Percentiles rank a stretch among this genome's conserved stretches.
Evolutionary conservation across 2,113 vertebrate genomes (phyloP).

Genomic region (Dinomys branickii): DNA sequence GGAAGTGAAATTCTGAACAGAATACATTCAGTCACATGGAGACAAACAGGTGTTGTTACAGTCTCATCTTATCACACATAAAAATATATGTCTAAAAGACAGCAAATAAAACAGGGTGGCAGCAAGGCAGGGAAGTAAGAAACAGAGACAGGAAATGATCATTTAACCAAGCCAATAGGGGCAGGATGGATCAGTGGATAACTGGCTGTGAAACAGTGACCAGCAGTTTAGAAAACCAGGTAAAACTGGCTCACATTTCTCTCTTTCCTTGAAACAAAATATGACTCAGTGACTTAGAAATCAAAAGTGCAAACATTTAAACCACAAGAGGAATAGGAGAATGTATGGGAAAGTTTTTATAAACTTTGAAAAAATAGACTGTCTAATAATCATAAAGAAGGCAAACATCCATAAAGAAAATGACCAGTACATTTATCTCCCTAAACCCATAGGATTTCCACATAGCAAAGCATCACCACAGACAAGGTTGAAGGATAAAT

Average conservation of each 20-base stretch:
- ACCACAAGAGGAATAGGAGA: background rate
- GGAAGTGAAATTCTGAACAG: background rate
- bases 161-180: background rate
- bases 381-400: background rate
- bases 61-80: background rate
- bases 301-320: background rate
- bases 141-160: background rate
- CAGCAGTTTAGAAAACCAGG: background rate
- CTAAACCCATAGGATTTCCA: background rate
- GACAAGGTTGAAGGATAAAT: background rate
- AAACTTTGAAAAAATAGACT: background rate
- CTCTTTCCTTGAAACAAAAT: constrained; percentile 11
- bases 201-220: background rate
- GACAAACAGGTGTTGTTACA: background rate
- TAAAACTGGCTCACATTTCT: background rate
- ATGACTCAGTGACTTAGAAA: background rate
- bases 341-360: background rate
- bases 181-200: background rate
- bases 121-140: background rate
- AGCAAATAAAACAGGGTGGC: constrained; percentile 1
- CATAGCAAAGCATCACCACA: background rate
- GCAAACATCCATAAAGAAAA: background rate
- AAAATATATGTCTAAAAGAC: background rate
- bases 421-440: background rate
- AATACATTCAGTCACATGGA: background rate